Percentiles rank a stretch among this genome's conserved stretches.
Conservation (phyloP, 2,113 vertebrate species). For the Thryonomys swinderianus region DNA sequence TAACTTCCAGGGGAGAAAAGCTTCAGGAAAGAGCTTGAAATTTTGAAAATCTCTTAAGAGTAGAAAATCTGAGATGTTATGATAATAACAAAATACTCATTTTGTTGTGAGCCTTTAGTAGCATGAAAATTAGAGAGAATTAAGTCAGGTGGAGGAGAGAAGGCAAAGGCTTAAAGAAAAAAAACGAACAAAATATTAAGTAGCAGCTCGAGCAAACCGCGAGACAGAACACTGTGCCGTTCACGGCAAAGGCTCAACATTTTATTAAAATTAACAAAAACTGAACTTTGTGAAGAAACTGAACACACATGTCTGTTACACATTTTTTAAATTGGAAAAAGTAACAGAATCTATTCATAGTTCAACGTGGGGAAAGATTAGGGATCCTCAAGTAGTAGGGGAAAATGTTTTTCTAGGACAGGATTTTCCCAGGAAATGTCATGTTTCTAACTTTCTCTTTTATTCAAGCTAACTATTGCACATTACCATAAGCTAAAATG, state of each 20-base stretch:
- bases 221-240: background rate
- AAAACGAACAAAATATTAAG: background rate
- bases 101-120: background rate
- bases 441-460: conserved; percentile 49
- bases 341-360: background rate
- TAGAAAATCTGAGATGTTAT: background rate
- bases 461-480: conserved; percentile 46
- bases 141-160: background rate
- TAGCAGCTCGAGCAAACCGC: background rate
- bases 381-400: background rate
- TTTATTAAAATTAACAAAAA: conserved; percentile 34
- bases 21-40: background rate
- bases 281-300: background rate
- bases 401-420: conserved; percentile 40
- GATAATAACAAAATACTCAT: background rate
- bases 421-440: conserved; percentile 67
- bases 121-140: conserved; percentile 26
- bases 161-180: background rate
- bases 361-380: background rate
- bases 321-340: conserved; percentile 23
- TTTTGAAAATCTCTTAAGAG: conserved; percentile 17
- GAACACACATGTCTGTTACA: background rate
- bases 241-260: background rate
- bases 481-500: conserved; percentile 52
- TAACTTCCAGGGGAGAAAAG: conserved; percentile 7